Evolutionary conservation across 2,113 vertebrate species (phyloP).

Genomic region (Isichthys henryi): DNA sequence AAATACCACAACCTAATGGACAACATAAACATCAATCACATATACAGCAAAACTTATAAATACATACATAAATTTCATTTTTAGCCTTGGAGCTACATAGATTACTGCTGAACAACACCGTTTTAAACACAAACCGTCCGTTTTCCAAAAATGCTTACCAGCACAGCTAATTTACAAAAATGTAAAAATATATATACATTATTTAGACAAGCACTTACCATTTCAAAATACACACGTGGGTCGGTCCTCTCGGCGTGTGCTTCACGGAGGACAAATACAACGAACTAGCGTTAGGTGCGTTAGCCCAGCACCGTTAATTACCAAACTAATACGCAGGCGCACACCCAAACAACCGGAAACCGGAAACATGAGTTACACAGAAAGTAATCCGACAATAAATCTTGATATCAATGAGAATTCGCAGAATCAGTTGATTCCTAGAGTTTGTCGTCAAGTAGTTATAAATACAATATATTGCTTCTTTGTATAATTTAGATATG

Average conservation of each 20-base stretch:
- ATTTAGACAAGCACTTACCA: neutral
- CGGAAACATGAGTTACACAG: conserved; percentile 23
- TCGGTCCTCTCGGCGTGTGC: conserved; percentile 65
- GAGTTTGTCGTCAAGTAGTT: neutral
- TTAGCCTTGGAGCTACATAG: neutral
- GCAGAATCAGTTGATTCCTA: neutral
- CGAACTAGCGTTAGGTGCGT: neutral
- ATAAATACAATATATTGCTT: neutral
- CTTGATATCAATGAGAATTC: neutral
- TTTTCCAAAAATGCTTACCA: neutral
- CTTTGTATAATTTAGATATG: neutral
- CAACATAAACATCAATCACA: neutral
- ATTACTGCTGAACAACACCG: neutral
- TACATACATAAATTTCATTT: neutral
- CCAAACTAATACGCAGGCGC: conserved; percentile 21
- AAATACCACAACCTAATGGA: neutral
- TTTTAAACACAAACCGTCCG: neutral
- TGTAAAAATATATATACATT: neutral
- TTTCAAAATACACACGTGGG: neutral
- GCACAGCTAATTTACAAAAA: neutral
- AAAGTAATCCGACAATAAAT: neutral
- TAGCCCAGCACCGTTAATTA: neutral
- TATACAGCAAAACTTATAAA: neutral
- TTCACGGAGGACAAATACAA: conserved; percentile 61
- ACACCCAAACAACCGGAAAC: conserved; percentile 15